Conservation (phyloP, 2,797 vertebrate species). For the Dermochelys coriacea region DNA sequence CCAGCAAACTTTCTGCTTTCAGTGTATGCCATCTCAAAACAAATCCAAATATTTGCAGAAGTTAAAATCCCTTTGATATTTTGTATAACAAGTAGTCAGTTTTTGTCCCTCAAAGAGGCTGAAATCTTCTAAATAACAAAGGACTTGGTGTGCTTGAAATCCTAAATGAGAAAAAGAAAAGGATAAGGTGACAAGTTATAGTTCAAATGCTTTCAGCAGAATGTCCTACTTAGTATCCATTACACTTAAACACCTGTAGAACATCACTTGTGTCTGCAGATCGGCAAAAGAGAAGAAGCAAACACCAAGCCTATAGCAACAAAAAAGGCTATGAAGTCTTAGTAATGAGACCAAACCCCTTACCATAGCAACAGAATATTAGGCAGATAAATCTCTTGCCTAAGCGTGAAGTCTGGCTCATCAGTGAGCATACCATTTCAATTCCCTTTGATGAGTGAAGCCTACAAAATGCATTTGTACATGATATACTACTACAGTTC, state of each 20-base stretch:
- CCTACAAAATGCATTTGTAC: neutral
- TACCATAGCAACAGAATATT: neutral
- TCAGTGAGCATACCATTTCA: neutral
- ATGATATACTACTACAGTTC: neutral
- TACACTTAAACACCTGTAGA: neutral
- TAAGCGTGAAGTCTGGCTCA: neutral
- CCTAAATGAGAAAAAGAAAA: slow-evolving; percentile 78
- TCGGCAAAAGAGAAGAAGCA: neutral
- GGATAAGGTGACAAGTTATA: slow-evolving; percentile 16
- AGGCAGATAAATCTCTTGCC: neutral
- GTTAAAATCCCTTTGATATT: slow-evolving; percentile 72
- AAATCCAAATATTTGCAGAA: slow-evolving; percentile 65
- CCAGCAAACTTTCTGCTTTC: slow-evolving; percentile 32
- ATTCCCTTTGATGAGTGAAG: neutral
- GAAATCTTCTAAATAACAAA: slow-evolving; percentile 87
- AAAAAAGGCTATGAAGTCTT: neutral
- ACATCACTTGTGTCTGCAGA: neutral
- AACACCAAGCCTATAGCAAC: neutral
- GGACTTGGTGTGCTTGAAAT: slow-evolving; percentile 98
- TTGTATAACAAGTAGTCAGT: slow-evolving; percentile 70
- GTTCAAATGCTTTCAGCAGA: slow-evolving; percentile 1
- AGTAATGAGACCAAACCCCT: neutral
- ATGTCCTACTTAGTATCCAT: neutral
- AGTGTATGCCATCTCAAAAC: neutral
- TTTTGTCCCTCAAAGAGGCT: slow-evolving; percentile 72